Percentiles rank a stretch among this genome's conserved stretches.
Evolutionary conservation across 2,113 vertebrate species (phyloP).

Genomic region (Oncorhynchus gorbuscha): DNA sequence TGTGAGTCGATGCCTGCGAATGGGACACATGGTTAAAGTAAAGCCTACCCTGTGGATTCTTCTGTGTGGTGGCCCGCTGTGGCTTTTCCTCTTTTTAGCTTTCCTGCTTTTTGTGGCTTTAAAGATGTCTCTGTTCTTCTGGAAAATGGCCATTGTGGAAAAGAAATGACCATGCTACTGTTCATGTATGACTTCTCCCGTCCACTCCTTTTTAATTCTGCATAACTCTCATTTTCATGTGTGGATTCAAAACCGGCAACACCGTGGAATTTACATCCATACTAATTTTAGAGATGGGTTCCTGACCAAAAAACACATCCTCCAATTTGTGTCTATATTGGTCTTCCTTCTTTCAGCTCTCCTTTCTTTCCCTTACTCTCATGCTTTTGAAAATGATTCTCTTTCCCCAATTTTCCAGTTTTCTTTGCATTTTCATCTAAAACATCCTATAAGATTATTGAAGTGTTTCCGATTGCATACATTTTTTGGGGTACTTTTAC

Average conservation of each 20-base stretch:
- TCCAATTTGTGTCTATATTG: conserved; percentile 78
- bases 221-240: conserved; percentile 55
- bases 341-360: conserved; percentile 49
- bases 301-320: conserved; percentile 80
- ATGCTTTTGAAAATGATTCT: not conserved
- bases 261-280: conserved; percentile 75
- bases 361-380: not conserved
- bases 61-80: too few relatives aligned
- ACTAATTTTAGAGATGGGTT: conserved; percentile 79
- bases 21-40: too few relatives aligned
- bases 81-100: conserved; percentile 54
- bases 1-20: too few relatives aligned
- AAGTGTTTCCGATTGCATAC: not conserved
- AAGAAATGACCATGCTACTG: conserved; percentile 42
- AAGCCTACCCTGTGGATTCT: too few relatives aligned
- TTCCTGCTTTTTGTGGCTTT: conserved; percentile 65
- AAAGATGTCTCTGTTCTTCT: conserved; percentile 63
- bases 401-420: not conserved
- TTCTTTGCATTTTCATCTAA: not conserved
- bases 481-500: not conserved
- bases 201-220: conserved; percentile 49
- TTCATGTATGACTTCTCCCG: conserved; percentile 61
- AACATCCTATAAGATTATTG: not conserved
- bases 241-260: conserved; percentile 56
- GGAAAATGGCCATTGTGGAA: conserved; percentile 61